Percentiles rank a stretch among this genome's conserved stretches.
phyloP scores from a whole-genome alignment of 2,797 vertebrate genomes.

The Rhynchonycteris naso region DNA sequence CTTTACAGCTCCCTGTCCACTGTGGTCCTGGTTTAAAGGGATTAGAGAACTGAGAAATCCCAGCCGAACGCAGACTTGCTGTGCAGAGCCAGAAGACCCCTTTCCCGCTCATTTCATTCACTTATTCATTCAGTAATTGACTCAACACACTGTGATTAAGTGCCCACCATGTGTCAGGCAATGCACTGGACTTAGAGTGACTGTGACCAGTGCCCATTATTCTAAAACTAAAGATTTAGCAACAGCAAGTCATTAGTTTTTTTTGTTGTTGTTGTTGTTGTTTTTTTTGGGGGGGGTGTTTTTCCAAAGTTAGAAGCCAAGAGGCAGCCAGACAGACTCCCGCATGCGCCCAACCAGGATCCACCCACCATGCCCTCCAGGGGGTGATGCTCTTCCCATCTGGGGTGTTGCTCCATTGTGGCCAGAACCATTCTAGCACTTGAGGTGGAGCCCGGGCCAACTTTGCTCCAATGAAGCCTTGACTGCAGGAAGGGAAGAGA shows the following conservation, averaged over 20 bases:
- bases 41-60: background rate
- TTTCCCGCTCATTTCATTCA: background rate
- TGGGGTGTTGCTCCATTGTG: too few relatives aligned
- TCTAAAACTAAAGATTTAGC: background rate
- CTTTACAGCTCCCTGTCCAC: background rate
- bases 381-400: too few relatives aligned
- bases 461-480: too few relatives aligned
- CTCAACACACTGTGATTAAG: background rate
- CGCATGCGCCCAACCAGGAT: too few relatives aligned
- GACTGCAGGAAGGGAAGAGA: too few relatives aligned
- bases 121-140: background rate
- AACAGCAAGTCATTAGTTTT: background rate
- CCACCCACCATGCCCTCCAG: too few relatives aligned
- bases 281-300: too few relatives aligned
- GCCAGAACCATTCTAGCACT: too few relatives aligned
- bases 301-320: too few relatives aligned
- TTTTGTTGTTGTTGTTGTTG: too few relatives aligned
- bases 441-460: too few relatives aligned
- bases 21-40: background rate
- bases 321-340: too few relatives aligned
- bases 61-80: background rate
- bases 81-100: background rate
- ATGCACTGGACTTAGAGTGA: background rate
- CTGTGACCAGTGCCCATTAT: background rate
- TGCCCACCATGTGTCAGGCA: background rate